phyloP scores from a whole-genome alignment of 2,113 vertebrate species.

The Talpa occidentalis region DNA sequence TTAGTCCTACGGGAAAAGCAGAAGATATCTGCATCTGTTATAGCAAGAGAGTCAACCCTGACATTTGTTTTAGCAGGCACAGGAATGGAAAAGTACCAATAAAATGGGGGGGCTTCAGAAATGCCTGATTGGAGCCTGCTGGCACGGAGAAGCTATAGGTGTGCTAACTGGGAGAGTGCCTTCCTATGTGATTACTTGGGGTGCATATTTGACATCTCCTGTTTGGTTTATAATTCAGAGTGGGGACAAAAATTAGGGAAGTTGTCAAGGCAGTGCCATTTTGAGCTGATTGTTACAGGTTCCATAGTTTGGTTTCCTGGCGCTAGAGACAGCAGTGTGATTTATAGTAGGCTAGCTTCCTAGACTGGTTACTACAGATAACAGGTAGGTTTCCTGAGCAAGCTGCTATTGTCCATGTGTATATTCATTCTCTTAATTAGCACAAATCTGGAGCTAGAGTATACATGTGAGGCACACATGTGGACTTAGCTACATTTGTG shows the following conservation, averaged over 20 bases:
- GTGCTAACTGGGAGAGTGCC: not conserved
- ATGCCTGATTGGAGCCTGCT: not conserved
- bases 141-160: not conserved
- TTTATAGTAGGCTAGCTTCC: not conserved
- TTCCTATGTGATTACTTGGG: not conserved
- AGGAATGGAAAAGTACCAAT: not conserved
- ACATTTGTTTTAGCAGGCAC: not conserved
- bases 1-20: not conserved
- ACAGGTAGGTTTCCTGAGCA: not conserved
- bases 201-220: not conserved
- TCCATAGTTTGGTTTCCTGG: not conserved
- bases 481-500: not conserved
- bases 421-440: not conserved
- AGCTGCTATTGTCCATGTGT: not conserved
- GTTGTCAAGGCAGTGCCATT: not conserved
- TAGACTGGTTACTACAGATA: not conserved
- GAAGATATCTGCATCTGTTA: not conserved
- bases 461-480: too few species aligned
- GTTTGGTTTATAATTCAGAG: not conserved
- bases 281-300: not conserved
- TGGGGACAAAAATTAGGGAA: not conserved
- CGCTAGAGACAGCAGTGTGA: not conserved
- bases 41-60: not conserved
- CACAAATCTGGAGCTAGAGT: not conserved
- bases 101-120: not conserved